A percentile compares a stretch with the other conserved stretches of the same genome.
phyloP scores from a whole-genome alignment of 2,888 invertebrate genomes.

The Sialis lutaria region DNA sequence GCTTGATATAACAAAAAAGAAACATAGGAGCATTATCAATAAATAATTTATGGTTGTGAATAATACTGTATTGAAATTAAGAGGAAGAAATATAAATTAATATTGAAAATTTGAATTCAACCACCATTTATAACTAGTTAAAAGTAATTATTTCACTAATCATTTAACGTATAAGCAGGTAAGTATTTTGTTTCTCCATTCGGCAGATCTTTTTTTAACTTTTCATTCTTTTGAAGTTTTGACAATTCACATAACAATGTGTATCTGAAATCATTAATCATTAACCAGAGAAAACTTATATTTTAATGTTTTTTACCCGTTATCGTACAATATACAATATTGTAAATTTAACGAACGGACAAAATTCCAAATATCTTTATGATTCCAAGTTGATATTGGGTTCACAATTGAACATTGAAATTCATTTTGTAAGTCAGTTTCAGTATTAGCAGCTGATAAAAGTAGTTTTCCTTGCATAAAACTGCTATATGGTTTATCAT shows the following conservation, averaged over 20 bases:
- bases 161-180: neutral
- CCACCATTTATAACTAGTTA: neutral
- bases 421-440: too few relatives aligned
- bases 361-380: conserved; percentile 12
- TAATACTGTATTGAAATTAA: too few relatives aligned
- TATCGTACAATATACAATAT: conserved; percentile 8
- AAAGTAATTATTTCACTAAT: neutral
- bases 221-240: neutral
- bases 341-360: conserved; percentile 12
- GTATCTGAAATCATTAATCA: neutral
- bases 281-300: neutral
- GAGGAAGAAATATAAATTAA: too few relatives aligned
- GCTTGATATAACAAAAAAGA: too few relatives aligned
- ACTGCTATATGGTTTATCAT: too few relatives aligned
- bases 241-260: neutral
- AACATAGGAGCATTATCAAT: too few relatives aligned
- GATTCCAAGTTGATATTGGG: conserved; percentile 14
- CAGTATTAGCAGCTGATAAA: too few relatives aligned
- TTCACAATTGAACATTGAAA: neutral
- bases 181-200: neutral
- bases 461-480: too few relatives aligned
- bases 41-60: too few relatives aligned
- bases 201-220: neutral
- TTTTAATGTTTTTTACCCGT: neutral
- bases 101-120: neutral